A percentile compares a stretch with the other conserved stretches of the same genome.
phyloP scores from a whole-genome alignment of 1,140 invertebrate genomes.

The Drosophila obscura region DNA sequence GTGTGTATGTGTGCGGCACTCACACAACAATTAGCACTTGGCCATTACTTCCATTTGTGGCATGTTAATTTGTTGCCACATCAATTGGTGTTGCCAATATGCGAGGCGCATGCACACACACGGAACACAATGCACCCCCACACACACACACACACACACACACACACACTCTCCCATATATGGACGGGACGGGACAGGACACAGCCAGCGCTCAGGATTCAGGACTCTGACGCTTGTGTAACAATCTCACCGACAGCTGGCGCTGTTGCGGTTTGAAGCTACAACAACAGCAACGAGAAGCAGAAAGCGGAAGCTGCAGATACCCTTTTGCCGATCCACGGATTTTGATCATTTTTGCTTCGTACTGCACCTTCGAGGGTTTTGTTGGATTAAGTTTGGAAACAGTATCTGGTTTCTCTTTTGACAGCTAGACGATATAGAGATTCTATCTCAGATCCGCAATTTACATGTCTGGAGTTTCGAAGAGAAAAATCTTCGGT shows the following conservation, averaged over 20 bases:
- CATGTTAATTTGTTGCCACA: constrained; percentile 82
- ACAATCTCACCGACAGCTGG: constrained; percentile 78
- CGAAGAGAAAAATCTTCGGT: too few relatives aligned
- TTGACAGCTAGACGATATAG: too few relatives aligned
- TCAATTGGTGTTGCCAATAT: constrained; percentile 80
- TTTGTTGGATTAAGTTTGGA: too few relatives aligned
- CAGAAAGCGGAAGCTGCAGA: too few relatives aligned
- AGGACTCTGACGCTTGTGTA: constrained; percentile 50
- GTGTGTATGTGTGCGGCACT: constrained; percentile 43
- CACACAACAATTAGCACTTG: constrained; percentile 81
- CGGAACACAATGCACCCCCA: constrained; percentile 6
- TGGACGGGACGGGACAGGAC: background rate
- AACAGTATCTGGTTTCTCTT: too few relatives aligned
- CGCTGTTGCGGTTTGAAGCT: constrained; percentile 76
- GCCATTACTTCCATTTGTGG: constrained; percentile 81
- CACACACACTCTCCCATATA: background rate
- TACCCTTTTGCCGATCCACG: too few relatives aligned
- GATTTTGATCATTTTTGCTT: too few relatives aligned
- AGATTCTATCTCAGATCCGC: too few relatives aligned
- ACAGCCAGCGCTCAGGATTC: constrained; percentile 3
- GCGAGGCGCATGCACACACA: constrained; percentile 59
- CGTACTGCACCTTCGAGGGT: too few relatives aligned
- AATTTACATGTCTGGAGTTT: too few relatives aligned
- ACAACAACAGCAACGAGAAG: constrained; percentile 8
- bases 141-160: constrained; percentile 8